phyloP scores from a whole-genome alignment of 2,888 invertebrate species.

The Eurytoma adleriae region DNA sequence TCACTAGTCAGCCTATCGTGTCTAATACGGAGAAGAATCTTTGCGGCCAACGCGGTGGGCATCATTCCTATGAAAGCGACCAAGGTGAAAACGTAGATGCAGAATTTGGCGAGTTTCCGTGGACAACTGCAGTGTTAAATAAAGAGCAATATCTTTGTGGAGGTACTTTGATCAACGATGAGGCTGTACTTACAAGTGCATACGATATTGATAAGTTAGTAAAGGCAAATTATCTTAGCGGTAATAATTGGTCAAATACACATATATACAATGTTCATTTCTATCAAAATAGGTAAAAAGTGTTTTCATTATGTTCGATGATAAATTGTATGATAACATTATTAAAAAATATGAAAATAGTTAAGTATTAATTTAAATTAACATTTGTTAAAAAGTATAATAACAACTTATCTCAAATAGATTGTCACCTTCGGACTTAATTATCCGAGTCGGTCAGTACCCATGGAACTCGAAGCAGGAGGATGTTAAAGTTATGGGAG shows the following conservation, averaged over 20 bases:
- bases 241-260: too few relatives aligned
- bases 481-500: neutral
- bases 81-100: neutral
- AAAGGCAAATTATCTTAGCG: neutral
- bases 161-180: conserved; percentile 28
- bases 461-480: neutral
- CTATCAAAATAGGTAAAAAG: too few relatives aligned
- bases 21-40: neutral
- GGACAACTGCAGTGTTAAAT: conserved; percentile 18
- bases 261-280: too few relatives aligned
- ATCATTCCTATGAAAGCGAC: neutral
- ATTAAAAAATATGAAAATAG: too few relatives aligned
- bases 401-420: neutral
- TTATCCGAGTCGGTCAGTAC: neutral
- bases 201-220: conserved; percentile 26
- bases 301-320: too few relatives aligned
- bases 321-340: too few relatives aligned
- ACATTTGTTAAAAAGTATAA: too few relatives aligned
- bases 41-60: conserved; percentile 7
- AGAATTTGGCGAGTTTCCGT: conserved; percentile 17
- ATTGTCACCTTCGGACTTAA: neutral
- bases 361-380: too few relatives aligned
- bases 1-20: neutral
- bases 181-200: conserved; percentile 11
- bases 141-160: conserved; percentile 8